phyloP scores from a whole-genome alignment of 2,797 vertebrate species.

The Harpagifer antarcticus region DNA sequence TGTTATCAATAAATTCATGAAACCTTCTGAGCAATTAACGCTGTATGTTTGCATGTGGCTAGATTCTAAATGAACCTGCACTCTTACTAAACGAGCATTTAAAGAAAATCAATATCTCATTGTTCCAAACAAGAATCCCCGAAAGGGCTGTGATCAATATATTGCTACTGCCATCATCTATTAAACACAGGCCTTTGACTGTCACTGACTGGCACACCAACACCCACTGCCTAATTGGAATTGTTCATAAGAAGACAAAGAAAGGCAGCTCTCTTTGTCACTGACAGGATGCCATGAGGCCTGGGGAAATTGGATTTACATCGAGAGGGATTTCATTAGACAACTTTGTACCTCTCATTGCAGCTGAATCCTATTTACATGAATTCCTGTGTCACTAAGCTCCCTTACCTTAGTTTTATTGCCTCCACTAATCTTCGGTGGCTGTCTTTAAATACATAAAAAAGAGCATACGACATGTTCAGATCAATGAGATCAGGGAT shows the following conservation, averaged over 20 bases:
- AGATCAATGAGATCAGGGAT: constrained; percentile 19
- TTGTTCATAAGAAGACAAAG: constrained; percentile 69
- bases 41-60: constrained; percentile 12
- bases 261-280: constrained; percentile 64
- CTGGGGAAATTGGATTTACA: constrained; percentile 74
- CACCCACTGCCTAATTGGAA: constrained; percentile 72
- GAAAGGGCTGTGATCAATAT: constrained; percentile 42
- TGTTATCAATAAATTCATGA: constrained; percentile 50
- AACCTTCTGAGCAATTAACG: constrained; percentile 29
- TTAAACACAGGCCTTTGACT: constrained; percentile 46
- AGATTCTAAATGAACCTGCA: constrained; percentile 54
- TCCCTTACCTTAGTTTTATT: constrained; percentile 53
- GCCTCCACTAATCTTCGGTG: constrained; percentile 56
- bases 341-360: constrained; percentile 78
- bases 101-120: constrained; percentile 67
- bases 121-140: constrained; percentile 57
- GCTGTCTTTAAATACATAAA: constrained; percentile 8
- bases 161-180: constrained; percentile 55
- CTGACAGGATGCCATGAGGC: constrained; percentile 66
- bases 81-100: constrained; percentile 36
- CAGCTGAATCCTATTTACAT: constrained; percentile 74
- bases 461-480: not conserved
- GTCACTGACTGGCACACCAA: constrained; percentile 68
- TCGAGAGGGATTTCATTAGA: constrained; percentile 76
- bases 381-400: constrained; percentile 59